These are phyloP conservation scores for Argyresthia goedartella DNA, from an alignment of 2,888 invertebrate species.

Conservation along the genomic window DNA sequence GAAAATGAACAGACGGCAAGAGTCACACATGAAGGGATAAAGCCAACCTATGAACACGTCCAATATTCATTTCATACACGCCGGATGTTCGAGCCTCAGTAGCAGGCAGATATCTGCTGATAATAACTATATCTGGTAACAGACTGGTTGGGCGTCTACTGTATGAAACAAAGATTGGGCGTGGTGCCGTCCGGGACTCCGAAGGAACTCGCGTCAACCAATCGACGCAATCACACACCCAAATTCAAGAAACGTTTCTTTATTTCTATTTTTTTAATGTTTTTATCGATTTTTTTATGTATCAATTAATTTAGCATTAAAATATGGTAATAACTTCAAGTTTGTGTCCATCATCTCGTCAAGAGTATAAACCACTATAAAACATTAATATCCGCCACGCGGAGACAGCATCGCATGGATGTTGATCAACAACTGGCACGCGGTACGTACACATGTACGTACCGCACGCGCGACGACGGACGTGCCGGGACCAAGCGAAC, in stretches of 20 bases:
- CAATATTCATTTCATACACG: background rate
- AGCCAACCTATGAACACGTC: conserved; percentile 7
- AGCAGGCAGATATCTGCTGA: too few relatives aligned
- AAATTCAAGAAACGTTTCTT: conserved; percentile 62
- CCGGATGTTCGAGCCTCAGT: background rate
- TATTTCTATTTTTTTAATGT: conserved; percentile 64
- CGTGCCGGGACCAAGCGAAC: conserved; percentile 46
- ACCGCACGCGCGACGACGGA: conserved; percentile 31
- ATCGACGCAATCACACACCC: conserved; percentile 55
- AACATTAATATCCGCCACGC: conserved; percentile 40
- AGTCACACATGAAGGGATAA: conserved; percentile 44
- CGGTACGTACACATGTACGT: background rate
- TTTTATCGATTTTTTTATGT: conserved; percentile 49
- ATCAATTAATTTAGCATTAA: conserved; percentile 70
- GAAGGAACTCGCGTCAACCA: conserved; percentile 17
- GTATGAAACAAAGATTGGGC: conserved; percentile 2
- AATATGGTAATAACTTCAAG: conserved; percentile 65
- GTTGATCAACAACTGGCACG: conserved; percentile 23
- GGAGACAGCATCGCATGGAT: conserved; percentile 30
- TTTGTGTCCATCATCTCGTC: conserved; percentile 57
- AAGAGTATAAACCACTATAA: conserved; percentile 39
- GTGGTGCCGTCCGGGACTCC: background rate
- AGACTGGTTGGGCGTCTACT: too few relatives aligned
- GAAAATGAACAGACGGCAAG: conserved; percentile 54
- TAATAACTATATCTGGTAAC: too few relatives aligned